Evolutionary conservation across 2,888 invertebrate genomes (phyloP), one percentile per base, ranked within the genome.

Genomic region (Phyllotreta striolata): DNA sequence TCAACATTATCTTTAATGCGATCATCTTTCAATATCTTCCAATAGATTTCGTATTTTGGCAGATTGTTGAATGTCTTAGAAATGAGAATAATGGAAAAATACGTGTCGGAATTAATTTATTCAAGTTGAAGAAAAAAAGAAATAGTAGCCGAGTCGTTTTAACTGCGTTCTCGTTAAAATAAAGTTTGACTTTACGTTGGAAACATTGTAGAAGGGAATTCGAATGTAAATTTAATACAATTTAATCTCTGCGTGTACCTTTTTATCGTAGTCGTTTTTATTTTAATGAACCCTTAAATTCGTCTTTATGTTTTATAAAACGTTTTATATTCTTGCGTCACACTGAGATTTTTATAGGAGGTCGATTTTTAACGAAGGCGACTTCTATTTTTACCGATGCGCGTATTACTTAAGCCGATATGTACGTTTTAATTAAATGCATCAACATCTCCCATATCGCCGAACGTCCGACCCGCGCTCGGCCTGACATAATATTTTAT

Each of bases 401-500:
- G 24, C 37, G 10, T 3, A 24, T 6, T 24, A 24, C 24, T 24
- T 24, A 24, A 24, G 24, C 24, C 24, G 24, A 24, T 49, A 13
- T 35, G 34, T 35, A 35, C 10, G 34, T 37, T 49, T 49, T 49
- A 6, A 12, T 9, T 49, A 7, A 24, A 9, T 5, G 14, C 3
- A 24, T 24, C 24, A 24, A 24, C 24, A 24, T 24, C 24, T 24
- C 4, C 24, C 24, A 24, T 24, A 24, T 24, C 24, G 24, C 24
- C 24, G 24, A 24, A 24, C 24, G 24, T 24, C 24, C 24, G 24
- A 24, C 24, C 24, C 24, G 24, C 38, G 54, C 37, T 44, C 37
- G 38, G 44, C 13, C 52, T 60, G 60, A 52, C 60, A 60, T 52
- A 54, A 52, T 60, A 60, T 60, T 60, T 60, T 60, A 49, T 47